phyloP scores from a whole-genome alignment of 2,113 vertebrate species.

The Nesogale talazaci region DNA sequence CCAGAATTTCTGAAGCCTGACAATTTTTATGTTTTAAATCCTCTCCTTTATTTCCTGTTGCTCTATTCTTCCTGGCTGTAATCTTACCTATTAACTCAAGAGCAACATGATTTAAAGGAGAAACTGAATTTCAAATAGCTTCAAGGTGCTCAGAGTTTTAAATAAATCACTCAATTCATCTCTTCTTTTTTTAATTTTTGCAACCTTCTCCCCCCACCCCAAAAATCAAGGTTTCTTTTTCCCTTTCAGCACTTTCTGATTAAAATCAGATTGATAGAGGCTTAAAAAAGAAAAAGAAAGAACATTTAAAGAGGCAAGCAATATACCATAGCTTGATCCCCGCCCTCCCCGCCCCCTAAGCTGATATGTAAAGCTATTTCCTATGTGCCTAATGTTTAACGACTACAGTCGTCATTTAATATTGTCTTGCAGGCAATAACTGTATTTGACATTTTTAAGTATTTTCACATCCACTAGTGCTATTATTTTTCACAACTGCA shows the following conservation, averaged over 20 bases:
- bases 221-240: slow-evolving; percentile 70
- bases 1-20: slow-evolving; percentile 38
- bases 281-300: background rate
- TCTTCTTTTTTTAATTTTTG: slow-evolving; percentile 36
- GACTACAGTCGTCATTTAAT: background rate
- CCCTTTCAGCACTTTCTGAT: slow-evolving; percentile 72
- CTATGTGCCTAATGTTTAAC: background rate
- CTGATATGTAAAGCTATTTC: background rate
- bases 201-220: slow-evolving; percentile 16
- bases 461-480: background rate
- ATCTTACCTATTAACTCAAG: slow-evolving; percentile 67
- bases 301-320: slow-evolving; percentile 33
- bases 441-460: background rate
- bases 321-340: slow-evolving; percentile 4
- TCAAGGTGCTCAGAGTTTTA: slow-evolving; percentile 80
- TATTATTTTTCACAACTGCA: background rate
- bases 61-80: slow-evolving; percentile 47
- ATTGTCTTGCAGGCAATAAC: background rate
- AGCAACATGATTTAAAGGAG: slow-evolving; percentile 65
- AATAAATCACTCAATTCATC: slow-evolving; percentile 67
- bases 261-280: slow-evolving; percentile 55
- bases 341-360: slow-evolving; percentile 38
- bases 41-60: slow-evolving; percentile 27
- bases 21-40: slow-evolving; percentile 45
- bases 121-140: slow-evolving; percentile 75